Conservation (phyloP, 2,113 vertebrate species). For the Peromyscus californicus region DNA sequence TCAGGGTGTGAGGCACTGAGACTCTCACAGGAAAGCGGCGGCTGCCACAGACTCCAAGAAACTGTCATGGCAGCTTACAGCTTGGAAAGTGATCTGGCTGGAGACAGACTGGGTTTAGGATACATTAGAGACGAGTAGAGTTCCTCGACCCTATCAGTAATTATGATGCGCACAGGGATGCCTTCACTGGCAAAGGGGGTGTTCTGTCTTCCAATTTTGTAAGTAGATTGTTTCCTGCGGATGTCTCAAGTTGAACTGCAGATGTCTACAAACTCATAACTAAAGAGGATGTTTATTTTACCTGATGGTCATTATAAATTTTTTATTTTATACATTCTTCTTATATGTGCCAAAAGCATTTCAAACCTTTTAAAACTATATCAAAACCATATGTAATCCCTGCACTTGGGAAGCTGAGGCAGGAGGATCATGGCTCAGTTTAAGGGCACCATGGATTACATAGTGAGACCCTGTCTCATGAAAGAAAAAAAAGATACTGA, state of each 20-base stretch:
- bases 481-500: neutral
- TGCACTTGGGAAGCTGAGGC: neutral
- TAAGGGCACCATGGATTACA: neutral
- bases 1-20: neutral
- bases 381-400: neutral
- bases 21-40: neutral
- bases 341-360: neutral
- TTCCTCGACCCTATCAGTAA: neutral
- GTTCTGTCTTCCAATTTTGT: neutral
- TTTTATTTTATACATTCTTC: neutral
- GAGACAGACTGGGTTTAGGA: neutral
- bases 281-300: neutral
- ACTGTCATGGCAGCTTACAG: neutral
- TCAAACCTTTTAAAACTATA: neutral
- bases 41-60: neutral
- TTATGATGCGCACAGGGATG: neutral
- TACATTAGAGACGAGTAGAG: neutral
- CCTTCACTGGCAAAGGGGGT: neutral
- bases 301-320: neutral
- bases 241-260: neutral
- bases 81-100: neutral
- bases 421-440: neutral
- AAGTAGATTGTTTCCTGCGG: neutral
- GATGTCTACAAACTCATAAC: neutral
- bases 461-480: neutral